These are phyloP conservation scores for Drepana falcataria DNA, from an alignment of 2,888 invertebrate genomes.

Conservation along the genomic window DNA sequence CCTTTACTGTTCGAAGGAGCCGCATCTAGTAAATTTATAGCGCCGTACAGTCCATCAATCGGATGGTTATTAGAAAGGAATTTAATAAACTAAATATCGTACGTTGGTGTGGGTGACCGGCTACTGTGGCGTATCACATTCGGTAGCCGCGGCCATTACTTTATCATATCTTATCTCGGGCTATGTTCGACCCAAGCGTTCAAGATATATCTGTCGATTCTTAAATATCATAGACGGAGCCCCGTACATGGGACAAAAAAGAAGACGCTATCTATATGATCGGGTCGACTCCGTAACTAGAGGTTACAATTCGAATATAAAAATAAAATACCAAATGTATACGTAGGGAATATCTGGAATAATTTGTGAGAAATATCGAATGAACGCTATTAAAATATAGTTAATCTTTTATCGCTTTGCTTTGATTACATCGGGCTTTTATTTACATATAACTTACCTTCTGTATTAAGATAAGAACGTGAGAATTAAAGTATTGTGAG, in stretches of 20 bases:
- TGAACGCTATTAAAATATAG: not conserved
- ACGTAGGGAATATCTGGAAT: conserved; percentile 49
- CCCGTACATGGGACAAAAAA: conserved; percentile 55
- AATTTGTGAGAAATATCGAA: conserved; percentile 40
- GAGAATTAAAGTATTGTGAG: not conserved
- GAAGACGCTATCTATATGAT: conserved; percentile 57
- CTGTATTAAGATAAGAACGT: not conserved
- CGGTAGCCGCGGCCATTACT: conserved; percentile 68
- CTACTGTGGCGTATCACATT: conserved; percentile 65
- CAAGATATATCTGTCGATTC: conserved; percentile 64
- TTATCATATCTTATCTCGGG: conserved; percentile 62
- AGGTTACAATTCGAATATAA: conserved; percentile 56
- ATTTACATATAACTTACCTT: not conserved
- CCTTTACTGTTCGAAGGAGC: conserved; percentile 11
- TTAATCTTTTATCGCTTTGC: conserved; percentile 1
- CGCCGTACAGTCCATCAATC: conserved; percentile 39
- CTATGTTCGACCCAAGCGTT: conserved; percentile 34
- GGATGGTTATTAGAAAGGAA: conserved; percentile 56
- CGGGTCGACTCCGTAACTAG: conserved; percentile 52
- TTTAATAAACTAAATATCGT: conserved; percentile 56
- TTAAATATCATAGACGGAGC: conserved; percentile 59
- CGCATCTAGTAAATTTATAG: conserved; percentile 16
- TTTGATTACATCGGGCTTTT: not conserved
- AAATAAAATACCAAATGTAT: conserved; percentile 45
- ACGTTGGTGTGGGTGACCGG: conserved; percentile 44